A percentile compares a stretch with the other conserved stretches of the same genome.
These are phyloP conservation scores for Lordiphosa fenestrarum DNA, from an alignment of 2,888 invertebrate genomes.

Conservation along the genomic window DNA sequence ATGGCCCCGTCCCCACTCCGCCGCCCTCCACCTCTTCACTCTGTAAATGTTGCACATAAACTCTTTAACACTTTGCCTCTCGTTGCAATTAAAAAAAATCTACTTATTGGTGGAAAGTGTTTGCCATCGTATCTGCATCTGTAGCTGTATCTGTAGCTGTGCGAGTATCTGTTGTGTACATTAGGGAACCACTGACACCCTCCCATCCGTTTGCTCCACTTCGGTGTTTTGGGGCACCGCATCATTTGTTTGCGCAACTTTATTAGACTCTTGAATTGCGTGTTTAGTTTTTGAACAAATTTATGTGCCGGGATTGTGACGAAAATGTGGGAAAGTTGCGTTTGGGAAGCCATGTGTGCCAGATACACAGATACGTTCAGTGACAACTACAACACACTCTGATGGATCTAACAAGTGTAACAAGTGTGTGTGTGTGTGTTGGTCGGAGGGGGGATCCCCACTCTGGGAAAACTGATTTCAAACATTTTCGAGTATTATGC, in stretches of 20 bases:
- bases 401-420: constrained; percentile 6
- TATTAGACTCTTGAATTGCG: constrained; percentile 73
- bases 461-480: background rate
- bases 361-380: constrained; percentile 25
- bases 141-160: constrained; percentile 7
- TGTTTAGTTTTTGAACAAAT: constrained; percentile 71
- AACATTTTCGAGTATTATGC: background rate
- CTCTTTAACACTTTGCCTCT: constrained; percentile 78
- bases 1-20: constrained; percentile 24
- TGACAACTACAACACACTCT: constrained; percentile 11
- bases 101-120: constrained; percentile 16
- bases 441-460: background rate
- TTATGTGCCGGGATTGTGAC: constrained; percentile 50
- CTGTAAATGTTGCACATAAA: constrained; percentile 77
- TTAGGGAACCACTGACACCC: constrained; percentile 41
- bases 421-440: background rate
- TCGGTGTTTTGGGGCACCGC: constrained; percentile 62
- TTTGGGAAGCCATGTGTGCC: constrained; percentile 45
- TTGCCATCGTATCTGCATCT: constrained; percentile 16
- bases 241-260: constrained; percentile 77
- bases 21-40: constrained; percentile 22
- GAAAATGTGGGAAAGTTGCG: constrained; percentile 66
- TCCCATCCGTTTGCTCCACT: constrained; percentile 57
- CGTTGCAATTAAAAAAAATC: constrained; percentile 69
- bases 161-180: constrained; percentile 36